Percentiles rank a stretch among this genome's conserved stretches.
Conservation (phyloP, 2,888 invertebrate genomes). For the Chymomyza fuscimana region DNA sequence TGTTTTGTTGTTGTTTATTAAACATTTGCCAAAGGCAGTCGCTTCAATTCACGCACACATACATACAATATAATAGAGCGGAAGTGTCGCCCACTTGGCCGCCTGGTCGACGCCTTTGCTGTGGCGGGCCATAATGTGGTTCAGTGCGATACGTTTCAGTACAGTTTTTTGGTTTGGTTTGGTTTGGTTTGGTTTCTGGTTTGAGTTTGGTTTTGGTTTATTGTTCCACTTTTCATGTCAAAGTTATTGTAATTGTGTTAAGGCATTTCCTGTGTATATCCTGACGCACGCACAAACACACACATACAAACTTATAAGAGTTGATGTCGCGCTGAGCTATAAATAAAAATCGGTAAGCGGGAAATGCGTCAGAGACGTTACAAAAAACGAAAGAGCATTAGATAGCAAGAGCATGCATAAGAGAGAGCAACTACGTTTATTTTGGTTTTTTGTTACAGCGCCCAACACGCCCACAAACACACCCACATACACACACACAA, state of each 20-base stretch:
- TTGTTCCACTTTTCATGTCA: slow-evolving; percentile 75
- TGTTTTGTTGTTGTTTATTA: slow-evolving; percentile 56
- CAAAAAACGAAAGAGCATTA: not conserved
- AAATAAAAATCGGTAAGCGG: slow-evolving; percentile 49
- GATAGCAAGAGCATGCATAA: not conserved
- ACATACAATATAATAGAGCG: slow-evolving; percentile 6
- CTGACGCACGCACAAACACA: slow-evolving; percentile 37
- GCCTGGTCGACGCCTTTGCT: slow-evolving; percentile 55
- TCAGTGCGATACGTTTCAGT: slow-evolving; percentile 31
- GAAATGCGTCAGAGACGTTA: not conserved
- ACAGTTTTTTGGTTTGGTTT: slow-evolving; percentile 32
- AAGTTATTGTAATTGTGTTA: slow-evolving; percentile 75
- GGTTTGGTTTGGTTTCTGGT: slow-evolving; percentile 53
- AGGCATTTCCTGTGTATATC: slow-evolving; percentile 73
- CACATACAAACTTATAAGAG: slow-evolving; percentile 12
- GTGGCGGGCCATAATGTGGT: slow-evolving; percentile 7
- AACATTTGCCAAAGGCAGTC: slow-evolving; percentile 70
- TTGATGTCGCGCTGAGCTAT: slow-evolving; percentile 43
- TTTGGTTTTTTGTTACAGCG: not conserved
- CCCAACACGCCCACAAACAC: slow-evolving; percentile 18
- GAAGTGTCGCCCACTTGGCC: slow-evolving; percentile 43
- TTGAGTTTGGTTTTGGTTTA: slow-evolving; percentile 64
- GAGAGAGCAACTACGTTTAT: slow-evolving; percentile 28
- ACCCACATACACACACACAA: not conserved
- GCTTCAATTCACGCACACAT: slow-evolving; percentile 59